A percentile compares a stretch with the other conserved stretches of the same genome.
Conservation (phyloP, 2,888 invertebrate species). For the Epistrophella euchroma region DNA sequence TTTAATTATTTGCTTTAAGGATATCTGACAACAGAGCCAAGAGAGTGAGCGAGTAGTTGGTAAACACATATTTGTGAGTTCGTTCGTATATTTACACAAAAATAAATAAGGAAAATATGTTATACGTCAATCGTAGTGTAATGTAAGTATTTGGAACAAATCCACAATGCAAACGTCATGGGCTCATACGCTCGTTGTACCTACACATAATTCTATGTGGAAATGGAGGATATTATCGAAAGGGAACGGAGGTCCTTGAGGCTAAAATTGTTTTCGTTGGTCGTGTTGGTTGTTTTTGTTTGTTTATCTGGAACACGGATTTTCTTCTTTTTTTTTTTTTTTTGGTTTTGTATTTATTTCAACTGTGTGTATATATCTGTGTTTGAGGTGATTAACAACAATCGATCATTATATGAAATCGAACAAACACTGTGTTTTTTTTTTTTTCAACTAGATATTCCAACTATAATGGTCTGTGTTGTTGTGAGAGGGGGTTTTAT, state of each 20-base stretch:
- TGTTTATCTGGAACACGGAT: slow-evolving; percentile 70
- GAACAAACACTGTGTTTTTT: slow-evolving; percentile 60
- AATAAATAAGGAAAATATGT: slow-evolving; percentile 75
- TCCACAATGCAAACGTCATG: slow-evolving; percentile 70
- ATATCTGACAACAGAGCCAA: slow-evolving; percentile 71
- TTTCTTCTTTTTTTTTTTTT: slow-evolving; percentile 29
- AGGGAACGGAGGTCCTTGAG: slow-evolving; percentile 61
- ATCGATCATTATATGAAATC: slow-evolving; percentile 75
- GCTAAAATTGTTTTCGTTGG: slow-evolving; percentile 63
- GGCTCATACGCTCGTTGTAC: slow-evolving; percentile 4
- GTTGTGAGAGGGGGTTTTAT: slow-evolving; percentile 15
- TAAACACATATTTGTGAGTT: slow-evolving; percentile 7
- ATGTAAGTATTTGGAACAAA: slow-evolving; percentile 58
- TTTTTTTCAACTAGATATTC: not conserved
- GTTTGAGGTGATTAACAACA: slow-evolving; percentile 75
- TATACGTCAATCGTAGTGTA: slow-evolving; percentile 68
- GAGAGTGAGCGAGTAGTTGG: not conserved
- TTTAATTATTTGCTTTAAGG: slow-evolving; percentile 76
- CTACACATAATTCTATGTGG: not conserved
- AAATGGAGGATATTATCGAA: slow-evolving; percentile 8
- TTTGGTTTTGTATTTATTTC: slow-evolving; percentile 11
- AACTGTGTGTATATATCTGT: slow-evolving; percentile 27
- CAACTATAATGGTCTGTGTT: not conserved
- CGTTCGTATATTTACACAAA: slow-evolving; percentile 32
- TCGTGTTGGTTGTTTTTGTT: slow-evolving; percentile 68